Base-by-base conservation (phyloP, 2,113 vertebrate genomes). In the Chaetorhynchus papuensis region DNA sequence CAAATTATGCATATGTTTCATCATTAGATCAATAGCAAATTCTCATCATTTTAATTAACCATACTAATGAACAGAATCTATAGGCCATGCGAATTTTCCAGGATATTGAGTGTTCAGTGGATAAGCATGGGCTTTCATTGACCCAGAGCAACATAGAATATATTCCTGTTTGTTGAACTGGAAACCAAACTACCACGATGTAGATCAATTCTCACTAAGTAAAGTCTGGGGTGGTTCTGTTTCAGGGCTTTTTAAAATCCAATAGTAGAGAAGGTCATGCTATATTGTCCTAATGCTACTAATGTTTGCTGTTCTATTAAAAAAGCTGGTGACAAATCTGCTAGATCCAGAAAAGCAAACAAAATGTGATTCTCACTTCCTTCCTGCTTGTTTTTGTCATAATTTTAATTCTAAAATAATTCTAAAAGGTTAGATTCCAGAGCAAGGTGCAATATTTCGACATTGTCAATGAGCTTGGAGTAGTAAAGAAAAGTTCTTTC, bases 131-230 rank as follows among this genome's bases (percentile, higher is more conserved):
- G 87, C n/a, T 95, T 87, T 92, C 88, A 97, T 97, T 94, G 97
- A 97, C 95, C 64, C 41, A 76, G 93, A 93, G 70, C 77, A 86
- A 90, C 81, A 76, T 83, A 95, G 68, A 41, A 95, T 95, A 87
- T 75, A 95, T 92, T 89, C 42, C 69, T 96, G 88, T 77, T 75
- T 94, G 69, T 54, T 97, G 96, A 93, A 93, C 95, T 96, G 95
- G 92, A 96, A 97, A 94, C 83, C 5, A 6, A 96, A 87, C 91
- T 87, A 84, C 93, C 22, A 9, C 87, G 94, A 92, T 90, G 90
- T 76, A 52, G 65, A 98, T 98, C 88, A 94, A 98, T 98, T 90
- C 70, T 87, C 84, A 87, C 93, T 97, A 93, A 97, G 91, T 92
- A 87, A 90, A 92, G 93, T 88, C 83, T 72, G 37, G 95, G 93